These are phyloP conservation scores for Yponomeuta malinellus DNA, from an alignment of 2,888 invertebrate species.

Conservation along the genomic window DNA sequence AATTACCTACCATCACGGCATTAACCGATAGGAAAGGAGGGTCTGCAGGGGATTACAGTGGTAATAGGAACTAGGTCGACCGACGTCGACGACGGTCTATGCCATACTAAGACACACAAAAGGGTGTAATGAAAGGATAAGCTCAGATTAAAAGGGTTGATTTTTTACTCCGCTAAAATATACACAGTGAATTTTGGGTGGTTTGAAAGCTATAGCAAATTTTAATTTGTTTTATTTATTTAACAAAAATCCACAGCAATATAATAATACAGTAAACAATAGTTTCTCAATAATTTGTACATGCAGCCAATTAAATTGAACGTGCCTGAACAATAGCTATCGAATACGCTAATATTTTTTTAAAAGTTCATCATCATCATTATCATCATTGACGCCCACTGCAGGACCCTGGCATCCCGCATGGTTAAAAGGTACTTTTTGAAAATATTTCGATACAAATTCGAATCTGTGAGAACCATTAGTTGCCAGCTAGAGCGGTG, in stretches of 20 bases:
- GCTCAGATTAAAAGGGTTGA: conserved; percentile 1
- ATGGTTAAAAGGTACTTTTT: neutral
- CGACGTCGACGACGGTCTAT: neutral
- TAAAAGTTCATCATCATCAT: neutral
- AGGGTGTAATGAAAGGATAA: conserved; percentile 3
- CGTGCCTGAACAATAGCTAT: neutral
- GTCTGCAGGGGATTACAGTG: conserved; percentile 24
- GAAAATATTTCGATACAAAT: too few species aligned
- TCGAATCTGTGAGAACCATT: too few species aligned
- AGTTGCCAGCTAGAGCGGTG: too few species aligned
- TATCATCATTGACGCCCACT: too few species aligned
- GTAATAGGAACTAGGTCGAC: conserved; percentile 14
- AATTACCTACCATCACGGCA: conserved; percentile 67
- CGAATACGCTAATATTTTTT: neutral
- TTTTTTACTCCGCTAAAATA: neutral
- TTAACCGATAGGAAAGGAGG: conserved; percentile 36
- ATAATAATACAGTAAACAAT: too few species aligned
- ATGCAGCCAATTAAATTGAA: too few species aligned
- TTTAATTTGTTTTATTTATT: too few species aligned
- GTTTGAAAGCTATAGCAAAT: too few species aligned
- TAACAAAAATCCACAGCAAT: too few species aligned
- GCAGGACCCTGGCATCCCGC: too few species aligned
- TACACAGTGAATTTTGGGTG: neutral
- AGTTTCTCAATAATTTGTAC: too few species aligned
- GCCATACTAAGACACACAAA: conserved; percentile 4